Conservation (phyloP, 2,888 invertebrate species). For the Zygaena filipendulae region DNA sequence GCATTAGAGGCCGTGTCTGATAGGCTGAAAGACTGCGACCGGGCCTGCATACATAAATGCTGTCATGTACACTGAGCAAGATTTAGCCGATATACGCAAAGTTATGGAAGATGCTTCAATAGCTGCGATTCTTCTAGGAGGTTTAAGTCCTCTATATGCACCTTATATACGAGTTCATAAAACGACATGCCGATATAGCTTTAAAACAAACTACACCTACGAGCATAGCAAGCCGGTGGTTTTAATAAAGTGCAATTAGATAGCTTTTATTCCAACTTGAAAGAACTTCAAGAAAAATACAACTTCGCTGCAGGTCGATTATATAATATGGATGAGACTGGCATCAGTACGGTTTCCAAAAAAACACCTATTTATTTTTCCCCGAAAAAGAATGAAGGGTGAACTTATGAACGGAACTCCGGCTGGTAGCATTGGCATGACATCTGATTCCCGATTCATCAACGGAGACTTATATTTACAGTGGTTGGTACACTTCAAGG, state of each 20-base stretch:
- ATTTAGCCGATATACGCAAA: too few species aligned
- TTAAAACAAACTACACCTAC: not conserved
- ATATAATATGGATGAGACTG: too few species aligned
- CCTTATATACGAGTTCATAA: not conserved
- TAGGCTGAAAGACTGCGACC: slow-evolving; percentile 1
- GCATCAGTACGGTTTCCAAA: too few species aligned
- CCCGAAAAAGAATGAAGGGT: slow-evolving; percentile 17
- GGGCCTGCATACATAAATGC: too few species aligned
- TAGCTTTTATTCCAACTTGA: not conserved
- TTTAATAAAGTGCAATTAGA: not conserved
- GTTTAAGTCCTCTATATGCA: too few species aligned
- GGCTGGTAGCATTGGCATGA: slow-evolving; percentile 18
- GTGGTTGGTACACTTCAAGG: slow-evolving; percentile 22
- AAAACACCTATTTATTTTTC: too few species aligned
- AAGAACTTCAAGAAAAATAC: not conserved
- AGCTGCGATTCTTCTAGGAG: too few species aligned
- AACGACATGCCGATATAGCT: not conserved
- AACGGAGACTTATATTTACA: slow-evolving; percentile 20
- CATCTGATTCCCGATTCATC: slow-evolving; percentile 22
- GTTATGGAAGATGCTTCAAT: too few species aligned
- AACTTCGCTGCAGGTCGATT: too few species aligned
- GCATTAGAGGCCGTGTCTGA: slow-evolving; percentile 2
- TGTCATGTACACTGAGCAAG: too few species aligned
- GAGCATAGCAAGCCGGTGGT: not conserved
- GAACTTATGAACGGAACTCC: slow-evolving; percentile 21